Percentiles rank a stretch among this genome's conserved stretches.
Evolutionary conservation across 2,797 vertebrate species (phyloP).

Genomic region (Acanthis flammea): DNA sequence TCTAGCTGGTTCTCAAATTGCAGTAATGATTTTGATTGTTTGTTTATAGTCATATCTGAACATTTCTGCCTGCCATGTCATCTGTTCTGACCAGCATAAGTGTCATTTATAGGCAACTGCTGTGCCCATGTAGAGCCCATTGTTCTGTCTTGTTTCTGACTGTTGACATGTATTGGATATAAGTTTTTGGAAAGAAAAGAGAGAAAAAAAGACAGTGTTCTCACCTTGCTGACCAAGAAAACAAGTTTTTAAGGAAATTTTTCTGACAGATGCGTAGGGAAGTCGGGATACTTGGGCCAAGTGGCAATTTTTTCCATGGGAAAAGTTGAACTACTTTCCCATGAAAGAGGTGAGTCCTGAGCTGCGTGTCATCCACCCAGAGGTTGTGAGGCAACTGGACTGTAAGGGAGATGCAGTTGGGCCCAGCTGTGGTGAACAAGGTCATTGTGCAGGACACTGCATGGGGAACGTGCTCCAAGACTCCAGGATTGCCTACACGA

Average conservation of each 20-base stretch:
- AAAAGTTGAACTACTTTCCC: neutral
- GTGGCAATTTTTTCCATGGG: neutral
- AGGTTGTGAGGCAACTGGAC: neutral
- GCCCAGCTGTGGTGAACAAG: neutral
- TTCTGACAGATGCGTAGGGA: neutral
- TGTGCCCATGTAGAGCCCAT: neutral
- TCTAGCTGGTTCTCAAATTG: constrained; percentile 20
- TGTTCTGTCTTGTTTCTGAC: neutral
- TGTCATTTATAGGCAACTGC: neutral
- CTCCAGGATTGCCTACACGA: neutral
- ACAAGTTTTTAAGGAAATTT: neutral
- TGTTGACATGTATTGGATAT: neutral
- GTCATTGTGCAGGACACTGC: neutral
- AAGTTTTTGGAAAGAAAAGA: neutral
- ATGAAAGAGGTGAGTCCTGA: neutral
- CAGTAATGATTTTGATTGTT: constrained; percentile 9
- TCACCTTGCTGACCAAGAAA: neutral
- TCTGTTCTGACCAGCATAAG: neutral
- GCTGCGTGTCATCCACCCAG: neutral
- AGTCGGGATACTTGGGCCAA: neutral
- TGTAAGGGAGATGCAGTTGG: neutral
- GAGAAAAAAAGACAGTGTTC: neutral
- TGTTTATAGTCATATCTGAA: constrained; percentile 26
- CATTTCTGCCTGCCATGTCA: neutral
- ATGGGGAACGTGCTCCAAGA: neutral